Evolutionary conservation across 2,888 invertebrate genomes (phyloP).

Genomic region (Agriopis aurantiaria): DNA sequence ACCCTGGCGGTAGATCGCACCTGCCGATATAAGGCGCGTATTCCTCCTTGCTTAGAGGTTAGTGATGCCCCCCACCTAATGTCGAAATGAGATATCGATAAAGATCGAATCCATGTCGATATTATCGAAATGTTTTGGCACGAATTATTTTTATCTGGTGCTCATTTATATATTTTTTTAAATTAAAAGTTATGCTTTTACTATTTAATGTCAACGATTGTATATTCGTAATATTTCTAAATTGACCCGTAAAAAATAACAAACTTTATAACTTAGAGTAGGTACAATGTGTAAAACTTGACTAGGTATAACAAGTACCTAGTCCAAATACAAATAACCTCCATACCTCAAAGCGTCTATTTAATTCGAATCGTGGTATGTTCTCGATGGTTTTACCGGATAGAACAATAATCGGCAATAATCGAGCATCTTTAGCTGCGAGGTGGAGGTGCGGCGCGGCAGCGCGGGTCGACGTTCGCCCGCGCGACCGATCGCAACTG

Average conservation of each 20-base stretch:
- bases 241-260: no score
- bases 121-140: neutral
- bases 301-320: no score
- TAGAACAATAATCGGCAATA: slow-evolving; percentile 47
- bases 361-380: slow-evolving; percentile 30
- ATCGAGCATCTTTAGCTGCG: slow-evolving; percentile 56
- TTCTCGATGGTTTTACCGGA: slow-evolving; percentile 40
- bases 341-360: slow-evolving; percentile 1
- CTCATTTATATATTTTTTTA: no score
- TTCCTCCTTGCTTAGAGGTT: slow-evolving; percentile 20
- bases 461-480: slow-evolving; percentile 76
- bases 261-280: no score
- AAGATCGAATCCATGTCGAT: neutral
- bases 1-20: slow-evolving; percentile 35
- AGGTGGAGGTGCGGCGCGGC: slow-evolving; percentile 56
- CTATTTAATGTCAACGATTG: no score
- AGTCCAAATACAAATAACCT: no score
- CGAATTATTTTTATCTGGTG: neutral
- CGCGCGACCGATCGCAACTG: slow-evolving; percentile 79
- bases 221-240: no score
- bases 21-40: slow-evolving; percentile 16
- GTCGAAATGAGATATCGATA: slow-evolving; percentile 17
- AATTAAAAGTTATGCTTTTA: no score
- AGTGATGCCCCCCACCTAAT: slow-evolving; percentile 22
- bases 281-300: no score